Percentiles rank a stretch among this genome's conserved stretches.
Conservation (phyloP, 2,797 vertebrate genomes). For the Crocodylus rhombifer region DNA sequence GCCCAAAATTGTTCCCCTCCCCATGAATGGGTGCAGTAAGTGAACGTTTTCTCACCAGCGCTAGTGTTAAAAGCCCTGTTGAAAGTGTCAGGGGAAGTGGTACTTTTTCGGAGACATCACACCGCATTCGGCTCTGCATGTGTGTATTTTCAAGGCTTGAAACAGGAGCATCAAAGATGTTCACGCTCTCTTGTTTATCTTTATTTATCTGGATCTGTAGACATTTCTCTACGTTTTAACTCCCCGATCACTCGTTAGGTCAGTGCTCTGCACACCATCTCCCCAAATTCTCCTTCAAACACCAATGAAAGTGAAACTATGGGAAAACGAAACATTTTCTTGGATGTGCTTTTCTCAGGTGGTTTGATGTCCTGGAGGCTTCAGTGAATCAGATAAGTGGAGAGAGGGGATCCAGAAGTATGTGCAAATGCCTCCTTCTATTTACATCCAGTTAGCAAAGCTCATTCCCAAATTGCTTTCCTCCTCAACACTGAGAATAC, state of each 20-base stretch:
- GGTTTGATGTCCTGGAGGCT: background rate
- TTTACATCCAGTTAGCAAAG: background rate
- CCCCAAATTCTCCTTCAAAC: background rate
- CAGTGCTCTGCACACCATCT: background rate
- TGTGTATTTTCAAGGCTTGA: background rate
- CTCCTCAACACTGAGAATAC: background rate
- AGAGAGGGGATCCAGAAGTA: background rate
- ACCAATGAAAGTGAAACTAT: background rate
- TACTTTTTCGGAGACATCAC: background rate
- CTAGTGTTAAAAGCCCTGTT: background rate
- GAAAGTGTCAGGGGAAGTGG: background rate
- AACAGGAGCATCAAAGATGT: background rate
- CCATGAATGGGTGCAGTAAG: no score
- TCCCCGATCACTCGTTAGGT: background rate
- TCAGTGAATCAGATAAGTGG: background rate
- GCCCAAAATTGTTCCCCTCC: background rate
- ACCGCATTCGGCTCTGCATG: background rate
- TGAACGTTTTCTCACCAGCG: background rate
- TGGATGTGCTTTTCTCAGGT: background rate
- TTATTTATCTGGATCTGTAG: background rate
- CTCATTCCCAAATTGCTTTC: background rate
- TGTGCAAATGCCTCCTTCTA: background rate
- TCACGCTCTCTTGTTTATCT: background rate
- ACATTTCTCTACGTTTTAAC: background rate
- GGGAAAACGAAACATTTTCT: background rate